phyloP scores from a whole-genome alignment of 2,888 invertebrate genomes.

The Agriotes lineatus region DNA sequence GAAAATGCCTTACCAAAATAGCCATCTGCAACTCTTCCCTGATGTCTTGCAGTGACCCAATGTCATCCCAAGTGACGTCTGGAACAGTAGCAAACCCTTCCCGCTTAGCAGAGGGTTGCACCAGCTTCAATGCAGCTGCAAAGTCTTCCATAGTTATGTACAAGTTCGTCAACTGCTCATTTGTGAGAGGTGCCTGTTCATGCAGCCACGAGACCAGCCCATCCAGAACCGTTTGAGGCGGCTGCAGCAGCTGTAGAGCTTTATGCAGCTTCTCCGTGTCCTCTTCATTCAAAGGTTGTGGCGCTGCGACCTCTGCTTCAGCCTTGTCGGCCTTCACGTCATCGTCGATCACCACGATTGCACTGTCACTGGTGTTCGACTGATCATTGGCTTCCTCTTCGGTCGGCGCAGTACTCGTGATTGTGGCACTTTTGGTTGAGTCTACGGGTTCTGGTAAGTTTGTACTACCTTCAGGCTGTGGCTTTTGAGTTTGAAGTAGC shows the following conservation, averaged over 20 bases:
- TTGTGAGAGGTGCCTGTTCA: constrained; percentile 72
- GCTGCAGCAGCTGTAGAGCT: constrained; percentile 31
- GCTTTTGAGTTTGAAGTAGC: constrained; percentile 41
- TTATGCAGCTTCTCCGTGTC: constrained; percentile 36
- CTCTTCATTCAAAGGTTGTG: constrained; percentile 14
- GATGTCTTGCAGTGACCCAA: constrained; percentile 91
- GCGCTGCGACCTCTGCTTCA: neutral
- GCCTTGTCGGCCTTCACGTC: constrained; percentile 51
- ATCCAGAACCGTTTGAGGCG: constrained; percentile 61
- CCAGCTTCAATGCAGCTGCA: constrained; percentile 79
- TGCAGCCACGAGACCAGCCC: constrained; percentile 77
- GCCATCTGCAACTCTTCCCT: constrained; percentile 91
- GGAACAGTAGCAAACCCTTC: constrained; percentile 99
- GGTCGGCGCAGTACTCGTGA: constrained; percentile 22
- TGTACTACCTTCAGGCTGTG: constrained; percentile 39
- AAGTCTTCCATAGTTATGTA: constrained; percentile 84
- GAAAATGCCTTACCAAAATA: constrained; percentile 74
- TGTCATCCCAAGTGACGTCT: constrained; percentile 96
- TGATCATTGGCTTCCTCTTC: constrained; percentile 57
- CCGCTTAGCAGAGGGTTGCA: constrained; percentile 93
- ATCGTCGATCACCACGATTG: constrained; percentile 50
- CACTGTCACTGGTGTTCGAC: constrained; percentile 64
- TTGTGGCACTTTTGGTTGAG: constrained; percentile 20
- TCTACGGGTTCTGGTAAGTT: constrained; percentile 30
- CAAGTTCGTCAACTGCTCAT: constrained; percentile 74